These are phyloP conservation scores for Cinclus cinclus DNA, from an alignment of 2,113 vertebrate species.

Conservation along the genomic window DNA sequence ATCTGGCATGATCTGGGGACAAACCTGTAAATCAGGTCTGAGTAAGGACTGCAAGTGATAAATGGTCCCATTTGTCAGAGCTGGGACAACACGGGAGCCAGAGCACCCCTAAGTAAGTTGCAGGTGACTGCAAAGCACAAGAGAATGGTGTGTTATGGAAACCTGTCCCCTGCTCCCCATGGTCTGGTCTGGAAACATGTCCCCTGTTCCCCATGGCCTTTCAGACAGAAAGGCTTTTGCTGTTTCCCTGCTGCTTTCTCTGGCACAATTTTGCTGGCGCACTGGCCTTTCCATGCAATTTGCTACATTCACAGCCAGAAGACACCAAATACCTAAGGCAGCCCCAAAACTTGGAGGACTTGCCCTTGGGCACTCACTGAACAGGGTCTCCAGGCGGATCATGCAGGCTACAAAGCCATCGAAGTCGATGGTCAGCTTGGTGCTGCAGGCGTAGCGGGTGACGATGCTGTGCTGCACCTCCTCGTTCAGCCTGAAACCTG, in stretches of 20 bases:
- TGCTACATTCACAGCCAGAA: neutral
- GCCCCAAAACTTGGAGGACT: neutral
- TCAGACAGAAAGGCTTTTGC: neutral
- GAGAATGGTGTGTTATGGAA: neutral
- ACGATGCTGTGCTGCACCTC: slow-evolving; percentile 82
- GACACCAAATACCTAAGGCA: neutral
- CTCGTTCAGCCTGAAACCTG: slow-evolving; percentile 85
- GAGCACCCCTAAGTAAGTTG: neutral
- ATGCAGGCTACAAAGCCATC: slow-evolving; percentile 86
- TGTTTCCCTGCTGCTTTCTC: neutral
- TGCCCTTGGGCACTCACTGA: slow-evolving; percentile 78
- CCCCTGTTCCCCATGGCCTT: neutral
- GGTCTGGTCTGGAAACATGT: neutral
- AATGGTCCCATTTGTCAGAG: neutral
- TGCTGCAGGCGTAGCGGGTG: slow-evolving; percentile 65
- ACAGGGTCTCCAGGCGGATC: slow-evolving; percentile 86
- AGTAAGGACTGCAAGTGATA: neutral
- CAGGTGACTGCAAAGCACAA: neutral
- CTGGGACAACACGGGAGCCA: neutral
- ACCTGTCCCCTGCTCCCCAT: accelerated
- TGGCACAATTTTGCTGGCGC: neutral
- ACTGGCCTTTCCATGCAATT: neutral
- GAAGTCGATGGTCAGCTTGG: slow-evolving; percentile 80
- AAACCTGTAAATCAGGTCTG: slow-evolving; percentile 3
- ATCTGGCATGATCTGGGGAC: neutral